phyloP scores from a whole-genome alignment of 2,888 invertebrate species.

The Apantesis nais region DNA sequence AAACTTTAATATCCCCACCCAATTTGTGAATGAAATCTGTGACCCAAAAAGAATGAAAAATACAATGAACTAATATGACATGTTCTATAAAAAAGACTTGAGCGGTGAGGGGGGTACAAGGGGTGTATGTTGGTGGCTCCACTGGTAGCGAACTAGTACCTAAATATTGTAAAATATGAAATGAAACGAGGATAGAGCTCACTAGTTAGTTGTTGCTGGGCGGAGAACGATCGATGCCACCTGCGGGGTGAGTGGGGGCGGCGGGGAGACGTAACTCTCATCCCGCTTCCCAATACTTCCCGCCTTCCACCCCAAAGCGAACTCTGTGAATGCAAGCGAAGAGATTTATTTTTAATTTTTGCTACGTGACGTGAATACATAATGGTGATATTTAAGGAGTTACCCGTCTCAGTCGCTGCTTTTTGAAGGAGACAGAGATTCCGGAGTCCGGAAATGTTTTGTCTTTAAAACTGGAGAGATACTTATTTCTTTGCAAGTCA shows the following conservation, averaged over 20 bases:
- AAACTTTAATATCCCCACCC: background rate
- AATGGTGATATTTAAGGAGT: slow-evolving; percentile 26
- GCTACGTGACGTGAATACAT: slow-evolving; percentile 41
- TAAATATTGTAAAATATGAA: slow-evolving; percentile 31
- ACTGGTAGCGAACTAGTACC: background rate
- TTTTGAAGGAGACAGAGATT: background rate
- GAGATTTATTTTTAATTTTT: slow-evolving; percentile 57
- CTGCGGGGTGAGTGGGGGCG: slow-evolving; percentile 30
- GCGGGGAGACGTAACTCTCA: slow-evolving; percentile 3
- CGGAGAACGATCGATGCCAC: slow-evolving; percentile 54
- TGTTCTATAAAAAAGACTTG: background rate
- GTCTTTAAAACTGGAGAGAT: background rate
- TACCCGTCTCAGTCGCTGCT: slow-evolving; percentile 10
- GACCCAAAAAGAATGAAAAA: background rate
- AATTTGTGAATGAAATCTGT: slow-evolving; percentile 6
- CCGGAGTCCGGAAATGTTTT: background rate
- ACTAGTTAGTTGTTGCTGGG: slow-evolving; percentile 51
- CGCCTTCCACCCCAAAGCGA: slow-evolving; percentile 18
- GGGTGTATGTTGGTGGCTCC: background rate
- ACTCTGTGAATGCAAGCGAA: slow-evolving; percentile 32
- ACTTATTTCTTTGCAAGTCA: background rate
- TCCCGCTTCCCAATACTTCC: background rate
- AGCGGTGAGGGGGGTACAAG: background rate
- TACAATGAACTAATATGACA: background rate
- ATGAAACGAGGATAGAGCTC: slow-evolving; percentile 30